Evolutionary conservation across 2,113 vertebrate genomes (phyloP), one percentile per base, ranked within the genome.

Genomic region (Albula glossodonta): DNA sequence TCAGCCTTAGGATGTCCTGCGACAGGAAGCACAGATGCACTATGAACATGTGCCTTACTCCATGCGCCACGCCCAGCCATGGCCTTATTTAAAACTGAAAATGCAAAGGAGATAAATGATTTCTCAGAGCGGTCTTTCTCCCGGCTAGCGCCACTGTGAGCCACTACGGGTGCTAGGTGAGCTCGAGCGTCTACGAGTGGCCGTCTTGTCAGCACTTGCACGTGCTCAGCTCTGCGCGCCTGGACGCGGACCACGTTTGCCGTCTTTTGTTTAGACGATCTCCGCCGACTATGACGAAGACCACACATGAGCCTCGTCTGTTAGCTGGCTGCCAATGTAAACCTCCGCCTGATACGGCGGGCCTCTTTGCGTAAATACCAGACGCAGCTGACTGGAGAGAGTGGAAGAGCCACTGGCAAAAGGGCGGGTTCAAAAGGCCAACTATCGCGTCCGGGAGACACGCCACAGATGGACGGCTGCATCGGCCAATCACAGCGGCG

Each of bases 231-330:
- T 25, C 74, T 48, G 51, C 17, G 12, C 56, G 12, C 82, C 1
- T 49, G 56, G 13, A 49, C 25, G n/a, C 49, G 41, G 17, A 66
- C 48, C 3, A 10, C 10, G 2, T 19, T 80, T 17, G 53, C 48
- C 0, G 41, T 81, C n/a, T 11, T 41, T 41, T 74, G 48, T 51
- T 25, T 57, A 25, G 56, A 53, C 15, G 48, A 56, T 78, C 81
- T 31, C 19, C 13, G 6, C 25, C 1, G n/a, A 53, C 49, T 15
- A 8, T n/a, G 82, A 85, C 49, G 57, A 82, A 87, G 90, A 88
- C 91, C 90, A 90, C 90, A 91, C 91, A 89, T n/a, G 77, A 51
- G 63, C 77, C 31, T 78, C 77, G 10, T 19, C 17, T 50, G 56
- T 10, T 49, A 41, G 31, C 31, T 41, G 31, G 77, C 85, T 88